A percentile compares a stretch with the other conserved stretches of the same genome.
These are phyloP conservation scores for Oncopeltus fasciatus DNA, from an alignment of 1,140 invertebrate species.

Conservation along the genomic window DNA sequence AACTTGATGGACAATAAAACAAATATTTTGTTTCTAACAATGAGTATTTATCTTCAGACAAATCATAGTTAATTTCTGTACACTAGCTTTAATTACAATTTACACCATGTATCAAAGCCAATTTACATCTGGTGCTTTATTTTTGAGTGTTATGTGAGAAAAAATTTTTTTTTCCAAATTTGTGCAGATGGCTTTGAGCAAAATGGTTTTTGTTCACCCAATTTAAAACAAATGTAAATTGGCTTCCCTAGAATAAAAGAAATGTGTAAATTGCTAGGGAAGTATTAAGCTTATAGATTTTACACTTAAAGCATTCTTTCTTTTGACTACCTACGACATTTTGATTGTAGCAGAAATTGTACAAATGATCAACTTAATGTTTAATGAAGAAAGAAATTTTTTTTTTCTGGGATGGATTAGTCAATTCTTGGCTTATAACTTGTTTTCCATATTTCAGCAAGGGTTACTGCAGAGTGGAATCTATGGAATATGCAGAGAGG, in stretches of 20 bases:
- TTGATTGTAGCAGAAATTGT: conserved; percentile 9
- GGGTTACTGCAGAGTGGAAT: conserved; percentile 91
- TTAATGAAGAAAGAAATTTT: neutral
- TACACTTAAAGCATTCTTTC: conserved; percentile 2
- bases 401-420: conserved; percentile 16
- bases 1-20: too few relatives aligned
- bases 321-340: neutral
- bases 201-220: neutral
- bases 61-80: too few relatives aligned
- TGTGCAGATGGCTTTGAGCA: too few relatives aligned
- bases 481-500: conserved; percentile 93
- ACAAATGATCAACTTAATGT: neutral
- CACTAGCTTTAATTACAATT: too few relatives aligned
- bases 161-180: too few relatives aligned
- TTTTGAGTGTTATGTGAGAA: neutral
- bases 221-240: conserved; percentile 1
- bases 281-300: neutral
- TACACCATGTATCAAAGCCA: too few relatives aligned
- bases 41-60: too few relatives aligned
- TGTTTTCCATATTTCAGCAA: conserved; percentile 96
- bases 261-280: neutral
- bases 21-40: too few relatives aligned
- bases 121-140: neutral
- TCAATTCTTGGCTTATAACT: conserved; percentile 84
- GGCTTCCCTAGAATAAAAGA: neutral